A percentile compares a stretch with the other conserved stretches of the same genome.
These are phyloP conservation scores for Rhyacichthys aspro DNA, from an alignment of 2,797 vertebrate species.

Conservation along the genomic window DNA sequence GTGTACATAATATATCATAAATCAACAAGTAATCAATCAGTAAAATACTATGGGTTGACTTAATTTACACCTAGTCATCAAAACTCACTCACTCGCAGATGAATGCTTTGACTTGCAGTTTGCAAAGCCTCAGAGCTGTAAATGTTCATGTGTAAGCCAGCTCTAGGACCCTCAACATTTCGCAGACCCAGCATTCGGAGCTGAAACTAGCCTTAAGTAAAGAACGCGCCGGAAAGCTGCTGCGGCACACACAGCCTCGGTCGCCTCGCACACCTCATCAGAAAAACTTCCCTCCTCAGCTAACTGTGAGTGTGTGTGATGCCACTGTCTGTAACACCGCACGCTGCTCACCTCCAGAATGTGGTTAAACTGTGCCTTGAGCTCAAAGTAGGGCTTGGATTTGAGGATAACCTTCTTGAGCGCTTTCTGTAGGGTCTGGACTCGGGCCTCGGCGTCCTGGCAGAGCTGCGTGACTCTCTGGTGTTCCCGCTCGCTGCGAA, in stretches of 20 bases:
- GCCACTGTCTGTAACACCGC: not conserved
- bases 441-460: constrained; percentile 88
- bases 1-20: too few species aligned
- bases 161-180: not conserved
- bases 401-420: constrained; percentile 89
- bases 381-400: constrained; percentile 92
- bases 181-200: constrained; percentile 1
- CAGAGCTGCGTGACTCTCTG: constrained; percentile 89
- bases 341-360: constrained; percentile 84
- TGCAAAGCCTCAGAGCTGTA: not conserved
- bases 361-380: constrained; percentile 92
- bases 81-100: constrained; percentile 3
- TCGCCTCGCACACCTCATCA: not conserved
- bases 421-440: constrained; percentile 88
- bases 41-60: not conserved
- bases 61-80: not conserved
- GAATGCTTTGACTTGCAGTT: constrained; percentile 10
- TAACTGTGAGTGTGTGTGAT: not conserved
- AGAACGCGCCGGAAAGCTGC: not conserved
- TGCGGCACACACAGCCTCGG: not conserved
- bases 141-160: constrained; percentile 1
- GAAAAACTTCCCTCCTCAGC: not conserved
- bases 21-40: not conserved
- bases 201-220: constrained; percentile 9
- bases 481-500: constrained; percentile 88